These are phyloP conservation scores for Crypturellus tataupa DNA, from an alignment of 2,797 vertebrate species.

Conservation along the genomic window DNA sequence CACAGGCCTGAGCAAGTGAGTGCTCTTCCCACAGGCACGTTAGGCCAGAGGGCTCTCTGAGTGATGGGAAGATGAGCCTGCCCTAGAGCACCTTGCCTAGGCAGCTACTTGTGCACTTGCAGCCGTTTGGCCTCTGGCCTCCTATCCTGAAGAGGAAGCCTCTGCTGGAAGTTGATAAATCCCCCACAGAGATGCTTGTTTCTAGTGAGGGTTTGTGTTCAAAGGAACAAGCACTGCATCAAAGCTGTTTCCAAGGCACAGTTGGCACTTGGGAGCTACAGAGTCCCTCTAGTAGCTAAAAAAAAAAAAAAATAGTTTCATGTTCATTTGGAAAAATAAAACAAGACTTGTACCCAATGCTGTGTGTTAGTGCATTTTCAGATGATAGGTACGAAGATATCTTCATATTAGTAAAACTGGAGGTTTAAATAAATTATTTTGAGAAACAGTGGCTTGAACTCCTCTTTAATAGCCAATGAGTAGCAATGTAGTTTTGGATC, in stretches of 20 bases:
- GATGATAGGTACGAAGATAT: background rate
- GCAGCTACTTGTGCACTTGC: conserved; percentile 18
- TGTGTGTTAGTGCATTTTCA: background rate
- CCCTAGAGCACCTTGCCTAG: background rate
- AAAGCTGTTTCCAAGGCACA: background rate
- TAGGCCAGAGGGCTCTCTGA: background rate
- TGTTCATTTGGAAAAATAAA: background rate
- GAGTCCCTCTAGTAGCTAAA: background rate
- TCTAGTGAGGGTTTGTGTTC: background rate
- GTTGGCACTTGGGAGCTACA: background rate
- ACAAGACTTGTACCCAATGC: background rate
- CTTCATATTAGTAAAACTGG: background rate
- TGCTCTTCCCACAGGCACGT: background rate
- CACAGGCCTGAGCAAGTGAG: background rate
- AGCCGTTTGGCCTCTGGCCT: background rate
- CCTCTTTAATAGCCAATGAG: background rate
- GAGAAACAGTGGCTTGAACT: background rate
- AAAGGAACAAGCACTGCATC: background rate
- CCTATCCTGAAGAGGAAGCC: background rate
- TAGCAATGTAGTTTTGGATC: background rate
- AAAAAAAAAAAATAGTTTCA: background rate
- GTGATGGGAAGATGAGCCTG: background rate
- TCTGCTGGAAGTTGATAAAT: conserved; percentile 4
- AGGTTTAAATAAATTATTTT: background rate
- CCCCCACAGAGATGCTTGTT: background rate